phyloP scores from a whole-genome alignment of 2,888 invertebrate genomes.

The Coecobrya sp. region DNA sequence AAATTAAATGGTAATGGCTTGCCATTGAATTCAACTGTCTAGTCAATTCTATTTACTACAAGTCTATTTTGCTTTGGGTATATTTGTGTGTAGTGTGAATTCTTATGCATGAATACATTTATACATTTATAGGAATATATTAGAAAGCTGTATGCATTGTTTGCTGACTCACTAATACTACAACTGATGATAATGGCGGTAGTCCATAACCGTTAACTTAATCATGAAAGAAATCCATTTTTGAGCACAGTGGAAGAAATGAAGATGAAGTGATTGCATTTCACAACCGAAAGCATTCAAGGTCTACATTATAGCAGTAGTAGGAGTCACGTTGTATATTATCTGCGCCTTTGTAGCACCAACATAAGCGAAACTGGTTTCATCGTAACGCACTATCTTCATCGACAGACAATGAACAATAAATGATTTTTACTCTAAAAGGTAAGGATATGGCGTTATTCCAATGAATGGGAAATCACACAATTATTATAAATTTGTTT shows the following conservation, averaged over 20 bases:
- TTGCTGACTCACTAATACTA: neutral
- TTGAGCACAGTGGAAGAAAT: slow-evolving; percentile 49
- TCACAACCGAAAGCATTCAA: slow-evolving; percentile 31
- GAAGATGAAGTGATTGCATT: slow-evolving; percentile 57
- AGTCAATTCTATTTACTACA: neutral
- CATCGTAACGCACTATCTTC: slow-evolving; percentile 4
- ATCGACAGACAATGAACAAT: slow-evolving; percentile 60
- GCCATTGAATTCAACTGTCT: slow-evolving; percentile 44
- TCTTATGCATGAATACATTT: neutral
- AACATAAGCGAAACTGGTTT: slow-evolving; percentile 46
- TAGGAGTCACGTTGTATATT: slow-evolving; percentile 17
- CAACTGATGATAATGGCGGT: slow-evolving; percentile 29
- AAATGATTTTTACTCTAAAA: slow-evolving; percentile 57
- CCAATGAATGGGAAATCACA: slow-evolving; percentile 32
- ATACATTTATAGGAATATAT: slow-evolving; percentile 1
- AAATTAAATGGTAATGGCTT: slow-evolving; percentile 50
- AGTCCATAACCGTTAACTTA: slow-evolving; percentile 56
- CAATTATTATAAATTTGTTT: slow-evolving; percentile 48
- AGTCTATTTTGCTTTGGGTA: neutral
- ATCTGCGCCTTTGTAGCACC: neutral
- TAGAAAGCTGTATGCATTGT: slow-evolving; percentile 18
- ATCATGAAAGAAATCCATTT: slow-evolving; percentile 55
- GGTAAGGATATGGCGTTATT: slow-evolving; percentile 55
- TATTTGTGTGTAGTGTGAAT: neutral
- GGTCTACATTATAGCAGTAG: neutral